Evolutionary conservation across 2,113 vertebrate species (phyloP).

Genomic region (Neolamprologus sp.): DNA sequence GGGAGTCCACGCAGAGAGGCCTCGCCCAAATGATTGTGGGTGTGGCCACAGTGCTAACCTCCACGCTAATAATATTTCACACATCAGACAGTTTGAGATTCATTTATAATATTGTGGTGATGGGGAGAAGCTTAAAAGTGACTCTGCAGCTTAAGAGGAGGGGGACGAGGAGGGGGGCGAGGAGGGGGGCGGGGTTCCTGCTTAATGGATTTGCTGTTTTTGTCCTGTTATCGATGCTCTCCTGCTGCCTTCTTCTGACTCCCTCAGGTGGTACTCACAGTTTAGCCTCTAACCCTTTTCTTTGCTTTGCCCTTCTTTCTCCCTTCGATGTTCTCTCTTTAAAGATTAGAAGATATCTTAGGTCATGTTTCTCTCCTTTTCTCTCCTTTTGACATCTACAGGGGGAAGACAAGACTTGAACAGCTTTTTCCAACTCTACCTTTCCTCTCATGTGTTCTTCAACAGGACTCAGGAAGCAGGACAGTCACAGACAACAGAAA

Average conservation of each 20-base stretch:
- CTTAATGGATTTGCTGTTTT: not conserved
- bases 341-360: not conserved
- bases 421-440: not conserved
- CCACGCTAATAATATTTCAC: not conserved
- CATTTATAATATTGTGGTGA: not conserved
- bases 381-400: not conserved
- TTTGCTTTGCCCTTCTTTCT: not conserved
- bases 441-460: not conserved
- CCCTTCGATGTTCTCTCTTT: not conserved
- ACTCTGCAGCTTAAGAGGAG: not conserved
- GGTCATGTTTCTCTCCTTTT: not conserved
- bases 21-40: not conserved
- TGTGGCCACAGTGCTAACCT: not conserved
- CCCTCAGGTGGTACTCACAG: not conserved
- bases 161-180: not conserved
- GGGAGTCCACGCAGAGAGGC: not conserved
- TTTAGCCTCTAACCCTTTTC: not conserved
- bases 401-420: not conserved
- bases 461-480: not conserved
- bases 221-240: not conserved
- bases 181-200: not conserved
- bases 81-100: not conserved
- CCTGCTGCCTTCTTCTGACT: not conserved
- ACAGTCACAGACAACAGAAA: not conserved
- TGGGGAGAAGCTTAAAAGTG: slow-evolving; percentile 52